phyloP scores from a whole-genome alignment of 2,113 vertebrate genomes.

The Henicopernis longicauda region DNA sequence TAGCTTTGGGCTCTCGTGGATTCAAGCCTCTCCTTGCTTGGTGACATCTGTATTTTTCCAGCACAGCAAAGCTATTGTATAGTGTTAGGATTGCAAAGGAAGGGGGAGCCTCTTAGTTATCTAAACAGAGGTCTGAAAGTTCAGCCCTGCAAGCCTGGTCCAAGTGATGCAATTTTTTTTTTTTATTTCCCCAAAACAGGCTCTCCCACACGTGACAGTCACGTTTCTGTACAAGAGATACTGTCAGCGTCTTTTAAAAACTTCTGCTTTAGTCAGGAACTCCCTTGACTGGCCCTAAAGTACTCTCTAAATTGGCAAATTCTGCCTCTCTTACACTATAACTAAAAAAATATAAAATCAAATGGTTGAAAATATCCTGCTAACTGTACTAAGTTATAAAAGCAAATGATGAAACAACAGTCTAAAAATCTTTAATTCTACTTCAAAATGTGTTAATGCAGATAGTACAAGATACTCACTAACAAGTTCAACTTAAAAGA shows the following conservation, averaged over 20 bases:
- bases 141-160: background rate
- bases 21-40: background rate
- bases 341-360: background rate
- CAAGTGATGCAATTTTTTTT: background rate
- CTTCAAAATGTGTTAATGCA: background rate
- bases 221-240: background rate
- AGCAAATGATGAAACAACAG: background rate
- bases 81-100: background rate
- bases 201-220: fast-evolving
- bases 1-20: background rate
- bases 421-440: background rate
- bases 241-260: background rate
- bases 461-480: background rate
- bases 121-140: background rate
- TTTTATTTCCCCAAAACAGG: background rate
- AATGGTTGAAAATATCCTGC: background rate
- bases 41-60: background rate
- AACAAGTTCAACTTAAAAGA: background rate
- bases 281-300: background rate
- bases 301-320: background rate
- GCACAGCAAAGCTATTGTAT: background rate
- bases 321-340: background rate
- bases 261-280: background rate
- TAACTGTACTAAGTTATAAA: background rate
- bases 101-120: background rate